phyloP scores from a whole-genome alignment of 1,140 invertebrate species.

The Sarcophaga bullata region DNA sequence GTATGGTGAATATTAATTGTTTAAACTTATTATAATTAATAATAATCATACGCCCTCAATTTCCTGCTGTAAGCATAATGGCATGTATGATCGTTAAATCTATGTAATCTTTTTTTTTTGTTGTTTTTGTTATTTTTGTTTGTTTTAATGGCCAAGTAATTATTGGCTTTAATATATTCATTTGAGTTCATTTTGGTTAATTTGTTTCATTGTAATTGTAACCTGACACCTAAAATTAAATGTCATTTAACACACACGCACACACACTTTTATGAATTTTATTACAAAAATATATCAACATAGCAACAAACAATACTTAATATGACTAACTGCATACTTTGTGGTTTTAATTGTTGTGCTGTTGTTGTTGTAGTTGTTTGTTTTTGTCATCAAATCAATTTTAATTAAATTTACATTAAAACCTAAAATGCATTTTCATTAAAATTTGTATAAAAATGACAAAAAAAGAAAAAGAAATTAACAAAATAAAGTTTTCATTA shows the following conservation, averaged over 20 bases:
- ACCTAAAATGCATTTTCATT: slow-evolving; percentile 19
- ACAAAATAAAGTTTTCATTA: background rate
- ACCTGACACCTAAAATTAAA: too few relatives aligned
- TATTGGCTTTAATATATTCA: too few relatives aligned
- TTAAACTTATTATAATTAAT: too few relatives aligned
- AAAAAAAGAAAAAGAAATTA: slow-evolving; percentile 1
- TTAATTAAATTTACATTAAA: slow-evolving; percentile 20
- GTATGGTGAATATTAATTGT: too few relatives aligned
- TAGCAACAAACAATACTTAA: background rate
- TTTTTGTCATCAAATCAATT: background rate
- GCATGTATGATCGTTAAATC: too few relatives aligned
- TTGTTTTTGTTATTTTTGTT: too few relatives aligned
- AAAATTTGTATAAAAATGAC: background rate
- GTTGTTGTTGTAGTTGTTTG: background rate
- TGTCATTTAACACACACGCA: background rate
- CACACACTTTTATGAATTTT: background rate
- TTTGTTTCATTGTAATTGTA: too few relatives aligned
- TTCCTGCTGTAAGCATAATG: too few relatives aligned
- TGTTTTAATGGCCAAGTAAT: too few relatives aligned
- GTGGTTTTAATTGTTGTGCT: background rate
- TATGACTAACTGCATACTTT: background rate
- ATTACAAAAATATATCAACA: background rate
- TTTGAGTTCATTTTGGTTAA: too few relatives aligned
- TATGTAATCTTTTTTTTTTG: too few relatives aligned
- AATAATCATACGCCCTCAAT: too few relatives aligned